Base-by-base conservation (phyloP, 2,888 invertebrate species). In the Galerucella pusilla region DNA sequence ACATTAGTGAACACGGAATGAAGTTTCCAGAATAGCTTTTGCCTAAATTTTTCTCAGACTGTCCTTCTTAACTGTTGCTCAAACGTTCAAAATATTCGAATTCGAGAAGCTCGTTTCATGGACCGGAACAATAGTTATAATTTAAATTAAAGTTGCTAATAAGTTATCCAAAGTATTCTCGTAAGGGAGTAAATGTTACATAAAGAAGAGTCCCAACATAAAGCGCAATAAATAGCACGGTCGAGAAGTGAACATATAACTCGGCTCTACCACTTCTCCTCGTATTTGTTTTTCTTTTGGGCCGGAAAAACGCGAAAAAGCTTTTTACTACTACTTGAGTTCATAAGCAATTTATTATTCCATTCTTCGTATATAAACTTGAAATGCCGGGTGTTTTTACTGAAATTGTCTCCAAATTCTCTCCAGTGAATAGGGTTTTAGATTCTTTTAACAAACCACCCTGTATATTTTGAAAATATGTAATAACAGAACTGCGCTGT, bases 91-190 rank as follows among this genome's bases (percentile, higher is more conserved):
- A 72, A 72, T 72, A 72, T 72, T 72, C 49, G 60, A 72, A 72
- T 66, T 72, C 67, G 60, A 66, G 72, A n/a, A 60, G 66, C 60
- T 67, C 76, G 66, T n/a, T 72, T 69, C 64, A 69, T 64, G 67
- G 71, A 57, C 70, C 73, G 70, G 61, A 68, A 76, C 69, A 73
- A 73, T 73, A 73, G 82, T 83, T 82, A 83, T 83, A 83, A 83
- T 83, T 83, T 83, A 83, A 83, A 84, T 83, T 84, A 84, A 84
- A 83, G 83, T 83, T 82, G 76, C 82, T 81, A 82, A 83, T 84
- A 83, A 84, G 82, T 83, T 84, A 78, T 77, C 78, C 79, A 78
- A 83, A 84, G 84, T 84, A 84, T 84, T 83, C 83, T 81, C 83
- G 82, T 81, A 83, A 83, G 82, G 80, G 81, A 82, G 81, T 80